Conservation (phyloP, 92 coral and sea anemone genomes). For the Zoanthus sansibaricus region DNA sequence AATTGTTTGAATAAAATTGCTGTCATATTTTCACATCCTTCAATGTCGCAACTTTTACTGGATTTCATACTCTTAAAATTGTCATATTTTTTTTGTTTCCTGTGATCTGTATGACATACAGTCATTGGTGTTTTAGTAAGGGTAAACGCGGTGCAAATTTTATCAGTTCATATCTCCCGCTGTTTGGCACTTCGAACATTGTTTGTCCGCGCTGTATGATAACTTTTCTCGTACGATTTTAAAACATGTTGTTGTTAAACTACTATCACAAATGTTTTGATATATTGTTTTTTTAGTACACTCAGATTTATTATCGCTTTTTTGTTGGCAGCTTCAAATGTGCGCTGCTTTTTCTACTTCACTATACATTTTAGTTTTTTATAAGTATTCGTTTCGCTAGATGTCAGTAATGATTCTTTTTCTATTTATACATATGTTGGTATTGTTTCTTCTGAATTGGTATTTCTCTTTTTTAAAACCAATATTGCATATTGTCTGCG, state of each 20-base stretch:
- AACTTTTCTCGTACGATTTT: not conserved
- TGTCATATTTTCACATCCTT: not conserved
- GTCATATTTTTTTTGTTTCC: not conserved
- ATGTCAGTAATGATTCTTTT: slow-evolving; percentile 3
- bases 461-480: slow-evolving; percentile 12
- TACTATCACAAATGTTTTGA: not conserved
- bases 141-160: slow-evolving; percentile 17
- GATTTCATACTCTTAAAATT: not conserved
- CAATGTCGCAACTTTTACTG: not conserved
- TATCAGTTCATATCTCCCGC: slow-evolving; percentile 18
- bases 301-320: slow-evolving; percentile 5
- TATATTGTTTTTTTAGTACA: slow-evolving; percentile 18
- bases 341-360: too few relatives aligned
- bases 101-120: not conserved
- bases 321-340: not conserved
- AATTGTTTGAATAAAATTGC: not conserved
- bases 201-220: not conserved
- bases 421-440: slow-evolving; percentile 21
- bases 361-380: not conserved
- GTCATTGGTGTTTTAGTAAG: slow-evolving; percentile 23
- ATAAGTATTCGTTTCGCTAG: not conserved
- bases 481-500: slow-evolving; percentile 13
- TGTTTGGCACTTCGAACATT: not conserved
- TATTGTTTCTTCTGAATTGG: slow-evolving; percentile 26
- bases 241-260: not conserved